phyloP scores from a whole-genome alignment of 2,797 vertebrate genomes.

The Thamnophis elegans region DNA sequence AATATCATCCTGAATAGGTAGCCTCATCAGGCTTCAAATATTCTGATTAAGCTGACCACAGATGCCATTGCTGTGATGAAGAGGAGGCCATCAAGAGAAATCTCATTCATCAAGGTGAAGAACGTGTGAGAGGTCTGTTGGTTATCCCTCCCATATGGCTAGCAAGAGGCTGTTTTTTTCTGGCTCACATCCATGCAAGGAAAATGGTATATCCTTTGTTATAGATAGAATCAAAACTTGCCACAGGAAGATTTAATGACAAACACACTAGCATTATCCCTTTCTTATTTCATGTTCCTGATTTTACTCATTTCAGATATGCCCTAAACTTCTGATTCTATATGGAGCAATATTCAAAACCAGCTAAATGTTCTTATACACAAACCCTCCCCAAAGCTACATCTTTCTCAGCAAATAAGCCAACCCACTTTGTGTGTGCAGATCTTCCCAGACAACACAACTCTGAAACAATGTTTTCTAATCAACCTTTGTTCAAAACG shows the following conservation, averaged over 20 bases:
- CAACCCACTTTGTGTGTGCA: neutral
- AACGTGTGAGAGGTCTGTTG: conserved; percentile 52
- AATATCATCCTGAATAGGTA: neutral
- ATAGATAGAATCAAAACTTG: conserved; percentile 67
- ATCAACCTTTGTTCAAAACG: neutral
- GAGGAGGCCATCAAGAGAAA: conserved; percentile 37
- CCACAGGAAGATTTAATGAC: conserved; percentile 66
- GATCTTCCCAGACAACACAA: conserved; percentile 16
- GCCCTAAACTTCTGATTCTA: conserved; percentile 31
- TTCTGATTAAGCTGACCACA: neutral
- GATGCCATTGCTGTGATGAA: conserved; percentile 24
- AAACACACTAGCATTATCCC: conserved; percentile 68
- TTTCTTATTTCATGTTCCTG: conserved; percentile 47
- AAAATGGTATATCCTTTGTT: conserved; percentile 59
- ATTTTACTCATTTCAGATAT: conserved; percentile 48
- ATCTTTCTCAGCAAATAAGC: conserved; percentile 8
- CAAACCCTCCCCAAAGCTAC: neutral
- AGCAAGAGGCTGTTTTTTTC: conserved; percentile 69
- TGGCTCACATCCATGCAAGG: conserved; percentile 66
- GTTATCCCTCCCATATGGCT: conserved; percentile 49
- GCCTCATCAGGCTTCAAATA: neutral
- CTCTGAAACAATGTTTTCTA: conserved; percentile 24
- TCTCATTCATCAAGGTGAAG: conserved; percentile 50
- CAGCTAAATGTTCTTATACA: neutral
- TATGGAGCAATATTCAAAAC: conserved; percentile 39